A percentile compares a stretch with the other conserved stretches of the same genome.
These are phyloP conservation scores for Elmis aenea DNA, from an alignment of 2,888 invertebrate genomes.

Conservation along the genomic window DNA sequence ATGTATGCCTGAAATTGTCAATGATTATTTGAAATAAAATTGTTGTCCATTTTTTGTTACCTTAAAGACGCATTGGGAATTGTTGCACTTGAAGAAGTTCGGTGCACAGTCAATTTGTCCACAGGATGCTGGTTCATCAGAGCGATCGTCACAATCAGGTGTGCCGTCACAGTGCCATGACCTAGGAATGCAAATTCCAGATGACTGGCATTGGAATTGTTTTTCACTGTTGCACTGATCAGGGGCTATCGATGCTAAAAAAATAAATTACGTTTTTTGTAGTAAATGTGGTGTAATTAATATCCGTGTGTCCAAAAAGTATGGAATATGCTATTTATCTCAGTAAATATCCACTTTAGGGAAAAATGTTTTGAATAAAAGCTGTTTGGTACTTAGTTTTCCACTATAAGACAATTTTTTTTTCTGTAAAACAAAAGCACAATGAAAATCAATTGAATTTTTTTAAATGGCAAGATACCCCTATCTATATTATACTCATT, in stretches of 20 bases:
- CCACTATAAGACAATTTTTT: too few relatives aligned
- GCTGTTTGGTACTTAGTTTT: too few relatives aligned
- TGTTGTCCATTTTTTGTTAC: constrained; percentile 19
- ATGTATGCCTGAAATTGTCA: constrained; percentile 61
- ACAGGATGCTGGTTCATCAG: constrained; percentile 83
- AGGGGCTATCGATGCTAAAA: constrained; percentile 67
- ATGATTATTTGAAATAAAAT: constrained; percentile 5
- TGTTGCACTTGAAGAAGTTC: constrained; percentile 80
- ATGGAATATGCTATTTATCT: too few relatives aligned
- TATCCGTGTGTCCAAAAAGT: too few relatives aligned
- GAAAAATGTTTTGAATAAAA: too few relatives aligned
- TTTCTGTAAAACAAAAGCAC: too few relatives aligned
- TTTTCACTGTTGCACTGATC: constrained; percentile 85
- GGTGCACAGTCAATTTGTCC: constrained; percentile 70
- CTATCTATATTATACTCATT: too few relatives aligned
- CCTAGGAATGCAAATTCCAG: constrained; percentile 86
- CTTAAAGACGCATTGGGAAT: constrained; percentile 83
- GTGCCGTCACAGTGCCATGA: constrained; percentile 94
- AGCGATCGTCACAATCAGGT: constrained; percentile 84
- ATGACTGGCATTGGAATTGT: constrained; percentile 83
- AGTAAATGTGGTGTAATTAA: too few relatives aligned
- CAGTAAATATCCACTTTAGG: too few relatives aligned
- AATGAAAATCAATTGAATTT: too few relatives aligned
- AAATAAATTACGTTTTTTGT: too few relatives aligned
- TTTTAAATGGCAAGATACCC: too few relatives aligned